Conservation (phyloP, 2,113 vertebrate species). For the Dinomys branickii region DNA sequence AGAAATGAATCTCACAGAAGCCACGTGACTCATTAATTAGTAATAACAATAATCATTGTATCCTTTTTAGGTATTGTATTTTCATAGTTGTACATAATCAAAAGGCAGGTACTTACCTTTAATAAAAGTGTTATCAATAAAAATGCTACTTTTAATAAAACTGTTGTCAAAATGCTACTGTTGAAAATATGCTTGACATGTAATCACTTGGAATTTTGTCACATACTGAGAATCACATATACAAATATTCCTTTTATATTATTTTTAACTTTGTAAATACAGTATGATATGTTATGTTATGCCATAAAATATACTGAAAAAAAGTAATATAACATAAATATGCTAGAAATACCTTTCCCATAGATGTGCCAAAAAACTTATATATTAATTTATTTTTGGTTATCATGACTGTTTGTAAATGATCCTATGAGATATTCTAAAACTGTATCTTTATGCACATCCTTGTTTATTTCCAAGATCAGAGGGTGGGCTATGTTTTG, state of each 20-base stretch:
- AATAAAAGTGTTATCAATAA: neutral
- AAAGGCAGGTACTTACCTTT: neutral
- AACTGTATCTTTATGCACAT: neutral
- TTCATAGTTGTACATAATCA: neutral
- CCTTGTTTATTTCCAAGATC: neutral
- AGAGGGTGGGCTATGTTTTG: neutral
- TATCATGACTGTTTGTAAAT: neutral
- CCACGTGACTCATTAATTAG: neutral
- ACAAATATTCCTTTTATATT: neutral
- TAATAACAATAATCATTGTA: neutral
- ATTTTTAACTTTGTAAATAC: neutral
- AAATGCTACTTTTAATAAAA: neutral
- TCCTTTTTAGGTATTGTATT: neutral
- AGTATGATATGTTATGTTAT: neutral
- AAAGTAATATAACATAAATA: neutral
- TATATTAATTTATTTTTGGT: neutral
- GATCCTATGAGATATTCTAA: neutral
- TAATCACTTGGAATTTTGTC: neutral
- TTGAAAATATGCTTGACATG: neutral
- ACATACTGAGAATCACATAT: neutral
- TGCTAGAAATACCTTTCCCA: neutral
- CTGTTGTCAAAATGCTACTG: neutral
- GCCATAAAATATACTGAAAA: neutral
- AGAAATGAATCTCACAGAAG: neutral
- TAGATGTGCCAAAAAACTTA: neutral